A percentile compares a stretch with the other conserved stretches of the same genome.
Conservation (phyloP, 2,113 vertebrate species). For the Cairina moschata region DNA sequence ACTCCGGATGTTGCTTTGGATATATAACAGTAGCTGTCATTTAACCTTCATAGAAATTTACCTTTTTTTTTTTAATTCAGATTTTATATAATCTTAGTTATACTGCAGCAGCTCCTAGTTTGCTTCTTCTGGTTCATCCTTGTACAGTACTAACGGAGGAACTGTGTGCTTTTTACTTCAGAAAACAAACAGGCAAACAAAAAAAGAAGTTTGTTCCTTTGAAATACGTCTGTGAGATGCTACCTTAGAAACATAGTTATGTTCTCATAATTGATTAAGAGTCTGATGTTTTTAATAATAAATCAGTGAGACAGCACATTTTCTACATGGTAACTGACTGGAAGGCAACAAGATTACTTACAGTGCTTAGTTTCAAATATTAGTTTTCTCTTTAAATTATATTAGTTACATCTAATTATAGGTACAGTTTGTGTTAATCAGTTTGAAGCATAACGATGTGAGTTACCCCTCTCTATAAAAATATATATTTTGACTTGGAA, state of each 20-base stretch:
- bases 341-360: slow-evolving; percentile 39
- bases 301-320: neutral
- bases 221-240: neutral
- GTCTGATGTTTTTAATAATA: slow-evolving; percentile 36
- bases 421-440: slow-evolving; percentile 54
- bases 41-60: neutral
- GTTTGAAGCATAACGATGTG: slow-evolving; percentile 16
- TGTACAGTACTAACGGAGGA: neutral
- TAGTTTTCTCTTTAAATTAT: slow-evolving; percentile 42
- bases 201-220: neutral
- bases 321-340: slow-evolving; percentile 48
- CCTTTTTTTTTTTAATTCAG: no score
- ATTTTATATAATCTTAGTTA: neutral
- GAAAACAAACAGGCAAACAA: neutral
- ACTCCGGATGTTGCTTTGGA: neutral
- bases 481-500: slow-evolving; percentile 51
- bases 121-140: neutral
- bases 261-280: slow-evolving; percentile 14
- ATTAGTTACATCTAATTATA: slow-evolving; percentile 64
- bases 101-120: neutral
- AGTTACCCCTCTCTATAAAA: slow-evolving; percentile 31
- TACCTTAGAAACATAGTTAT: neutral
- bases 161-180: neutral
- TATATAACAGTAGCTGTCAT: neutral
- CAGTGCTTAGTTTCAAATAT: slow-evolving; percentile 56